phyloP scores from a whole-genome alignment of 2,888 invertebrate genomes.

The Limenitis camilla region DNA sequence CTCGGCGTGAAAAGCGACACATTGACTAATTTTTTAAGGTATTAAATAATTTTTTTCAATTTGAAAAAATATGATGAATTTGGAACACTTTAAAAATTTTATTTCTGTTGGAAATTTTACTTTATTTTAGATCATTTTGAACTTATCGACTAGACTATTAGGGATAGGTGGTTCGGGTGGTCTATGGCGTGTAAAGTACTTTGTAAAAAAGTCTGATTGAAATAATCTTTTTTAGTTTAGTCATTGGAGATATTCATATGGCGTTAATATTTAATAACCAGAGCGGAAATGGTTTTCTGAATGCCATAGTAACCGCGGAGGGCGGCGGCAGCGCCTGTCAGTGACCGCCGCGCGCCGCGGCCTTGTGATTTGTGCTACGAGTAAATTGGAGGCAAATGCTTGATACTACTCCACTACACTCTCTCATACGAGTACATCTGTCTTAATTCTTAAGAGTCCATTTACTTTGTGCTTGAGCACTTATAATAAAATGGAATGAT shows the following conservation, averaged over 20 bases:
- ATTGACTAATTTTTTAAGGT: no score
- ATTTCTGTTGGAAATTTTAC: no score
- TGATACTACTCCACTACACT: conserved; percentile 2
- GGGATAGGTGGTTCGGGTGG: no score
- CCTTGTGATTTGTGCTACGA: conserved; percentile 33
- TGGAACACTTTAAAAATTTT: no score
- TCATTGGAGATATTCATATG: conserved; percentile 21
- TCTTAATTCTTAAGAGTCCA: background rate
- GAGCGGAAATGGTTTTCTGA: conserved; percentile 35
- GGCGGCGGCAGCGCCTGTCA: conserved; percentile 36
- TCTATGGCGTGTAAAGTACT: no score
- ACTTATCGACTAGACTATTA: no score
- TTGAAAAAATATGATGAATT: no score
- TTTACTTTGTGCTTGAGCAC: no score
- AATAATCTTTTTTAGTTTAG: background rate
- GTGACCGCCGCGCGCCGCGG: conserved; percentile 41
- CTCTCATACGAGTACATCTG: background rate
- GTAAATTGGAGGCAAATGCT: conserved; percentile 8
- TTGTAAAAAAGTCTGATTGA: background rate
- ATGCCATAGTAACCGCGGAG: conserved; percentile 23
- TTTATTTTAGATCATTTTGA: no score
- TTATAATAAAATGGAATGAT: background rate
- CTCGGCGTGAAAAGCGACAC: no score
- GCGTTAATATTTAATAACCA: conserved; percentile 32
- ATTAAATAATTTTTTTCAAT: no score